Percentiles rank a stretch among this genome's conserved stretches.
phyloP scores from a whole-genome alignment of 2,888 invertebrate species.

The Sesia apiformis region DNA sequence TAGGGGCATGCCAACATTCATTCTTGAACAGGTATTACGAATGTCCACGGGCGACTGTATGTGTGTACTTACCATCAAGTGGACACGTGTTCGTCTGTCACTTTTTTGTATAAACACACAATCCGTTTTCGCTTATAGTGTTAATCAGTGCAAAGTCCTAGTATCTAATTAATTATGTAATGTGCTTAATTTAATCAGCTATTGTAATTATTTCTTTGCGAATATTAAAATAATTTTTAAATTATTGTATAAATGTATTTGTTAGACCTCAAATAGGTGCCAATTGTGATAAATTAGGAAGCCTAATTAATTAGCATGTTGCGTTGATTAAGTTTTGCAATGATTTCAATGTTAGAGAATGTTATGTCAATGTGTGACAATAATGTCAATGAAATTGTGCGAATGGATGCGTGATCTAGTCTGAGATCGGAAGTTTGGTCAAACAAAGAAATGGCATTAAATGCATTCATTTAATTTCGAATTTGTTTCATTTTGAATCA shows the following conservation, averaged over 20 bases:
- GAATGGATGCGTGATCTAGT: slow-evolving; percentile 33
- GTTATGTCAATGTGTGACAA: slow-evolving; percentile 17
- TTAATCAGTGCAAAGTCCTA: no score
- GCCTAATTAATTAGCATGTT: slow-evolving; percentile 53
- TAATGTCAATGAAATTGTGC: slow-evolving; percentile 19
- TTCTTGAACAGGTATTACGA: no score
- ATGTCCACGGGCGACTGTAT: no score
- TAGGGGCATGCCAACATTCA: no score
- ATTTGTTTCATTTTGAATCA: slow-evolving; percentile 30
- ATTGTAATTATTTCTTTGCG: slow-evolving; percentile 60
- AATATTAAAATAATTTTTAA: slow-evolving; percentile 35
- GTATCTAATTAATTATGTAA: no score
- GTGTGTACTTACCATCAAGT: no score
- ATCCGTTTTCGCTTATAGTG: no score
- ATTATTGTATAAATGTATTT: slow-evolving; percentile 35
- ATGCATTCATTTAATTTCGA: slow-evolving; percentile 55
- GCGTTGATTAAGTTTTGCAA: slow-evolving; percentile 7
- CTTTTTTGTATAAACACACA: no score
- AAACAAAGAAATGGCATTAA: slow-evolving; percentile 66
- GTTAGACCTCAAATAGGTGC: slow-evolving; percentile 62
- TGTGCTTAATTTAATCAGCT: slow-evolving; percentile 23
- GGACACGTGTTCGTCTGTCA: no score
- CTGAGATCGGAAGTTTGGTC: slow-evolving; percentile 29
- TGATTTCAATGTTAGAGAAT: slow-evolving; percentile 19
- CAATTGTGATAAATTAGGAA: slow-evolving; percentile 71